phyloP scores from a whole-genome alignment of 1,140 invertebrate species.

The Pogonomyrmex barbatus region DNA sequence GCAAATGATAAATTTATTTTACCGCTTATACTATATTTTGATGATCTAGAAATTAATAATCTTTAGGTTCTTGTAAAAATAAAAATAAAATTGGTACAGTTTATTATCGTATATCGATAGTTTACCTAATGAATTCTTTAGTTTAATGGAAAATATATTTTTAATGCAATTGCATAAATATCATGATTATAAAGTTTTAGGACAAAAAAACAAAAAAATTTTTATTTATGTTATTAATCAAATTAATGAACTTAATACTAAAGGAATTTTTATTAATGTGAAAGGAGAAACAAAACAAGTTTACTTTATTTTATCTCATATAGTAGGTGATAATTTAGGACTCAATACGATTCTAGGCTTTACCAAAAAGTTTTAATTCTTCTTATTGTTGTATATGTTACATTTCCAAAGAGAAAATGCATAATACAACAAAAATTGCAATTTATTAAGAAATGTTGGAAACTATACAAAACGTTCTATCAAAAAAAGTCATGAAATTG shows the following conservation, averaged over 20 bases:
- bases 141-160: not conserved
- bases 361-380: not conserved
- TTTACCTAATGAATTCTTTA: not conserved
- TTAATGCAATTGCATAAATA: conserved; percentile 6
- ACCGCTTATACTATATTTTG: not conserved
- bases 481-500: not conserved
- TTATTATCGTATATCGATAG: not conserved
- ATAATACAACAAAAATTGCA: not conserved
- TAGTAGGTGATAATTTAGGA: not conserved
- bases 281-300: not conserved
- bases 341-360: not conserved
- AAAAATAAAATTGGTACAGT: not conserved
- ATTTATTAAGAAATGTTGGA: conserved; percentile 13
- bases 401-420: conserved; percentile 19
- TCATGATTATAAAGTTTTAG: not conserved
- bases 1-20: not conserved
- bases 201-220: not conserved
- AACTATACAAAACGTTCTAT: conserved; percentile 5
- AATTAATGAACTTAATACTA: not conserved
- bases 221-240: not conserved
- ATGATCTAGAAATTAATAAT: not conserved
- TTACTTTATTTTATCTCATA: conserved; percentile 14
- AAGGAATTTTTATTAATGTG: not conserved
- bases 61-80: not conserved
- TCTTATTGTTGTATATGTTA: conserved; percentile 21